Conservation (phyloP, 2,797 vertebrate genomes). For the Diplodus puntazzo region DNA sequence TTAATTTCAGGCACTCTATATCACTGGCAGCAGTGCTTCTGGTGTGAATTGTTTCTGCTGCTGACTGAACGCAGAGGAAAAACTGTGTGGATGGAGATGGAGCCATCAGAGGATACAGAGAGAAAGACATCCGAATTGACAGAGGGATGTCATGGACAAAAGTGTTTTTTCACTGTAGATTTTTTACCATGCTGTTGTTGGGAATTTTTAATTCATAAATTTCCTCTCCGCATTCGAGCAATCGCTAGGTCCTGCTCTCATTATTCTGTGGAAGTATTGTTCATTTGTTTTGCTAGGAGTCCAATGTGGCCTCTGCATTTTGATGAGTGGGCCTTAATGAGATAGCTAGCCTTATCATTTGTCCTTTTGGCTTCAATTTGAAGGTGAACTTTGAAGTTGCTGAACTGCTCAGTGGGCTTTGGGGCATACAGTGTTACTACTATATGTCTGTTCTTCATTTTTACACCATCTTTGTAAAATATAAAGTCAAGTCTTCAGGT, state of each 20-base stretch:
- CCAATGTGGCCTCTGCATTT: constrained; percentile 17
- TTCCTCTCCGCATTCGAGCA: not conserved
- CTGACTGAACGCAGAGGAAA: constrained; percentile 18
- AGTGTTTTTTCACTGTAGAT: not conserved
- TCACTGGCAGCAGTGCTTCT: constrained; percentile 39
- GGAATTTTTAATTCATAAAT: not conserved
- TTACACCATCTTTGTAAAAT: not conserved
- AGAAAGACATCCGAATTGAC: constrained; percentile 6
- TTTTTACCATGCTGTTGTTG: not conserved
- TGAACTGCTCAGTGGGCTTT: constrained; percentile 29
- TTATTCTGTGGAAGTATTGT: constrained; percentile 36
- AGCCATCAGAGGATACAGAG: constrained; percentile 8
- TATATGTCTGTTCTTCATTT: not conserved
- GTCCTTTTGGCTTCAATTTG: constrained; percentile 51
- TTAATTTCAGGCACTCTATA: constrained; percentile 65
- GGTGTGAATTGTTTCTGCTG: constrained; percentile 47
- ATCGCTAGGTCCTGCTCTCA: constrained; percentile 19
- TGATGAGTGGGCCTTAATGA: constrained; percentile 52
- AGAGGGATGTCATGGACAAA: not conserved
- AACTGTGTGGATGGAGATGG: constrained; percentile 11
- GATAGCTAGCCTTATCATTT: constrained; percentile 39
- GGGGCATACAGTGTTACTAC: not conserved
- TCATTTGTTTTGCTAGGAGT: constrained; percentile 42
- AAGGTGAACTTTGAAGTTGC: constrained; percentile 33
- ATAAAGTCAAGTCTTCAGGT: not conserved